Evolutionary conservation across 2,113 vertebrate species (phyloP).

Genomic region (Dicrurus megarhynchus): DNA sequence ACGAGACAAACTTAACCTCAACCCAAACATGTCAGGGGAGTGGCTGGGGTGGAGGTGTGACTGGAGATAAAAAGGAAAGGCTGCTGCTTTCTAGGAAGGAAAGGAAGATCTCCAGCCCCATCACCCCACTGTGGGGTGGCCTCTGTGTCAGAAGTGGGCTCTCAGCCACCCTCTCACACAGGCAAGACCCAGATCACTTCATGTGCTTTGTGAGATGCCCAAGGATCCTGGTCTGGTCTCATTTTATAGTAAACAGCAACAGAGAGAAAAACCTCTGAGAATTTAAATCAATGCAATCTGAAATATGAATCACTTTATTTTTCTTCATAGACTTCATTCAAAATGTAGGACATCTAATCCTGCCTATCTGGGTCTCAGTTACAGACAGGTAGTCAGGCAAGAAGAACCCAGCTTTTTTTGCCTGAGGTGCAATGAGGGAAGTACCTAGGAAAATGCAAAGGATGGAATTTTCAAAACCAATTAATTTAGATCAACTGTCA

Average conservation of each 20-base stretch:
- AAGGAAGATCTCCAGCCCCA: neutral
- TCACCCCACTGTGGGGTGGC: neutral
- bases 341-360: neutral
- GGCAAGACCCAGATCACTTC: neutral
- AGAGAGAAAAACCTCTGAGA: neutral
- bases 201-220: neutral
- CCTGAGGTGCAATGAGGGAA: neutral
- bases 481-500: neutral
- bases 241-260: neutral
- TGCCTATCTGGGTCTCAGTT: neutral
- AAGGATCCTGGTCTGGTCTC: neutral
- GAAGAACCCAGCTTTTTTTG: neutral
- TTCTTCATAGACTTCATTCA: neutral
- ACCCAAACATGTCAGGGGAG: constrained; percentile 38
- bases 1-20: constrained; percentile 7
- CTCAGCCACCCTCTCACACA: neutral
- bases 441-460: neutral
- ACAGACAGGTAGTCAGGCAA: neutral
- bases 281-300: neutral
- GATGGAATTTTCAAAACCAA: neutral
- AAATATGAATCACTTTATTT: neutral
- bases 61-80: constrained; percentile 30
- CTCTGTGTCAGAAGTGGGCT: neutral
- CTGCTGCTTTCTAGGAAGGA: constrained; percentile 44
- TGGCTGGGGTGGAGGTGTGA: neutral